These are phyloP conservation scores for Cyprinodon variegatus DNA, from an alignment of 2,113 vertebrate genomes.

Conservation along the genomic window DNA sequence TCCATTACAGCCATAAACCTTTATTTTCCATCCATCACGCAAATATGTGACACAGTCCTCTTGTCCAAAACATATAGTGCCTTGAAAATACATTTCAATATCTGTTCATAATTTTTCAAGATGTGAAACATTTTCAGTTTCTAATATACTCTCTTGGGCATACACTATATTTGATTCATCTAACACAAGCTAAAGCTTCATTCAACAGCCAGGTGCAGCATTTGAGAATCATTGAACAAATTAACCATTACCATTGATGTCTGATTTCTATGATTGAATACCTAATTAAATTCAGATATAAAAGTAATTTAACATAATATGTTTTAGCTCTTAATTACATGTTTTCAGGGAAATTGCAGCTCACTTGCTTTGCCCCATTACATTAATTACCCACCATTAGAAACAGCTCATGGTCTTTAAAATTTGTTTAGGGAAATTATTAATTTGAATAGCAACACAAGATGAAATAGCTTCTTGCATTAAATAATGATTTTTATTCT, in stretches of 20 bases:
- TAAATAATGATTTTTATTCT: slow-evolving; percentile 5
- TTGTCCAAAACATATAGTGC: background rate
- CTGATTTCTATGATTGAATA: slow-evolving; percentile 44
- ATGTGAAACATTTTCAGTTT: background rate
- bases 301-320: slow-evolving; percentile 50
- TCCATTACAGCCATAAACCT: background rate
- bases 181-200: background rate
- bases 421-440: slow-evolving; percentile 23
- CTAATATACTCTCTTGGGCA: background rate
- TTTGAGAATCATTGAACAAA: slow-evolving; percentile 14
- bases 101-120: background rate
- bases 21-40: background rate
- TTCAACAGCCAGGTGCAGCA: background rate
- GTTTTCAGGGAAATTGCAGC: slow-evolving; percentile 44
- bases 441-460: slow-evolving; percentile 17
- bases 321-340: slow-evolving; percentile 53
- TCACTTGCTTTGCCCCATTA: slow-evolving; percentile 29
- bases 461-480: slow-evolving; percentile 5
- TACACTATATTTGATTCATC: background rate
- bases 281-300: slow-evolving; percentile 43
- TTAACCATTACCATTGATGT: slow-evolving; percentile 23
- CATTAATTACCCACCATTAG: slow-evolving; percentile 61
- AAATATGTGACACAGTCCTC: background rate
- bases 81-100: background rate
- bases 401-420: slow-evolving; percentile 44